A percentile compares a stretch with the other conserved stretches of the same genome.
These are phyloP conservation scores for Micromussa lordhowensis DNA, from an alignment of 92 coral and sea anemone genomes.

Conservation along the genomic window DNA sequence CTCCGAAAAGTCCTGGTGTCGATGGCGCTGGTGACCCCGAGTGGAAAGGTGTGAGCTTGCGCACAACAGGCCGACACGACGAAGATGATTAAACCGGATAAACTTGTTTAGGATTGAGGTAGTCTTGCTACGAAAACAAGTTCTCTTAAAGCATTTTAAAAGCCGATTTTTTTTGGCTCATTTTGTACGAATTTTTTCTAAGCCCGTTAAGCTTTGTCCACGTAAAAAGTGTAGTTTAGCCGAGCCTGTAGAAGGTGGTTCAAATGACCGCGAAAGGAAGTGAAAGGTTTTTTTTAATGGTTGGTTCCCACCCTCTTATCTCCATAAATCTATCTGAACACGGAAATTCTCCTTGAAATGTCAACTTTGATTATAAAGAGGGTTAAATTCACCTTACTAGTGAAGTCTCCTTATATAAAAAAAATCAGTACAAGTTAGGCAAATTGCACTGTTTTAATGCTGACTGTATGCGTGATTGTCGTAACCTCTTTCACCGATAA, in stretches of 20 bases:
- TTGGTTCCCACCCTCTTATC: background rate
- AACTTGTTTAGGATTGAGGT: slow-evolving; percentile 29
- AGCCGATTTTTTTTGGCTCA: slow-evolving; percentile 17
- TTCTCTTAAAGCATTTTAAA: slow-evolving; percentile 5
- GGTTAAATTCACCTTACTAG: background rate
- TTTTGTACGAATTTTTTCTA: slow-evolving; percentile 21
- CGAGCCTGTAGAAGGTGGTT: background rate
- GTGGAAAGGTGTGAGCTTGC: slow-evolving; percentile 44
- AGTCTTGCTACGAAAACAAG: slow-evolving; percentile 32
- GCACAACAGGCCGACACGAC: slow-evolving; percentile 28
- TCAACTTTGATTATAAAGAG: background rate
- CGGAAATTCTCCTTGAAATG: background rate
- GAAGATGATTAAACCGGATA: slow-evolving; percentile 30
- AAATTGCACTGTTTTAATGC: background rate
- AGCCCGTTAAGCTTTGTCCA: slow-evolving; percentile 5
- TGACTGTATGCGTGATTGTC: background rate
- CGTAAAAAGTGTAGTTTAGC: slow-evolving; percentile 10
- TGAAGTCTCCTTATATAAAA: too few species aligned
- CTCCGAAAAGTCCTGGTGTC: slow-evolving; percentile 56
- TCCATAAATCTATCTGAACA: background rate
- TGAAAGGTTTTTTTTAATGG: background rate
- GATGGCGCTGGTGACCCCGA: slow-evolving; percentile 35
- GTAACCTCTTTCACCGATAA: background rate
- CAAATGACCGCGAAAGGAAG: background rate
- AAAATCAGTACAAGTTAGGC: background rate